phyloP scores from a whole-genome alignment of 2,113 vertebrate species.

The Anoura caudifer region DNA sequence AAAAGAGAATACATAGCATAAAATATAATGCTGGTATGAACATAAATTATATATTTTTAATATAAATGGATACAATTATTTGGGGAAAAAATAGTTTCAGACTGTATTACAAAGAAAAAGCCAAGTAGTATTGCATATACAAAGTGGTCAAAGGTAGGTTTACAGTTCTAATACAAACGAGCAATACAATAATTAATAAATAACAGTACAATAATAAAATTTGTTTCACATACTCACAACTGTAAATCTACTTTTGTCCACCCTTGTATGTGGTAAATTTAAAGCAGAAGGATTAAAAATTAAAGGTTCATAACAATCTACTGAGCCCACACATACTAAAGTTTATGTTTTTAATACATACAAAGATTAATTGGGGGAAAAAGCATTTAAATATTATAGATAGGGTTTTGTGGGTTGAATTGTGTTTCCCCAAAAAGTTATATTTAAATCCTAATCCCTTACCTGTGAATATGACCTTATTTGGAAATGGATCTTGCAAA shows the following conservation, averaged over 20 bases:
- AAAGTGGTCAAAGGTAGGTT: background rate
- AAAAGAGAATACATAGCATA: background rate
- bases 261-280: background rate
- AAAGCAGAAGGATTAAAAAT: conserved; percentile 2
- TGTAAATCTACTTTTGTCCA: background rate
- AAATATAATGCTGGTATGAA: background rate
- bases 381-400: background rate
- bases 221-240: background rate
- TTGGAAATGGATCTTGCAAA: background rate
- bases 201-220: background rate
- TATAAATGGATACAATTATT: background rate
- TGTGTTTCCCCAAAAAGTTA: background rate
- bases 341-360: background rate
- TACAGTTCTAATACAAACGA: background rate
- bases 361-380: background rate
- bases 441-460: background rate
- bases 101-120: background rate
- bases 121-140: background rate
- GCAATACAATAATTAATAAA: background rate
- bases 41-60: background rate
- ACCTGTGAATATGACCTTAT: background rate
- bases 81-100: background rate
- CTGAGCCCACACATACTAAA: background rate
- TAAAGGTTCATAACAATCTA: background rate
- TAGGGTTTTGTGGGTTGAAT: background rate